phyloP scores from a whole-genome alignment of 2,888 invertebrate genomes.

The Himalopsyche japonica region DNA sequence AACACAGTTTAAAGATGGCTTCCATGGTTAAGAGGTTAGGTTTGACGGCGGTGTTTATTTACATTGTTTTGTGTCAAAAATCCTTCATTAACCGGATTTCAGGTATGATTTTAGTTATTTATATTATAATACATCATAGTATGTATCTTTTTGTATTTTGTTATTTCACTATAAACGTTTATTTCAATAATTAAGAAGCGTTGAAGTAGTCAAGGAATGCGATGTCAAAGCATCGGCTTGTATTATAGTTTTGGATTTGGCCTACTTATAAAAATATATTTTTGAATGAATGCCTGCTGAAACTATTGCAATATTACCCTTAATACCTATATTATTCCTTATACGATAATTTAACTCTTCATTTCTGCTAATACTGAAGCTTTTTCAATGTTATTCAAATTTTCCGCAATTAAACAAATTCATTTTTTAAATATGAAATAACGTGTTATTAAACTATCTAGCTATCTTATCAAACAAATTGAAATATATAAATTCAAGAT shows the following conservation, averaged over 20 bases:
- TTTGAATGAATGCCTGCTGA: too few relatives aligned
- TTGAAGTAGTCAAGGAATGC: not conserved
- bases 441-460: too few relatives aligned
- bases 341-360: too few relatives aligned
- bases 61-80: not conserved
- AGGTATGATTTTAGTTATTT: not conserved
- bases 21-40: conserved; percentile 32
- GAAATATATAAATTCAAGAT: too few relatives aligned
- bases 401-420: too few relatives aligned
- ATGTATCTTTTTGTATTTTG: not conserved
- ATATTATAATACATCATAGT: not conserved
- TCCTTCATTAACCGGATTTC: not conserved
- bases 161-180: not conserved
- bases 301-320: too few relatives aligned
- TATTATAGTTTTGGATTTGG: not conserved
- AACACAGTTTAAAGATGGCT: conserved; percentile 38
- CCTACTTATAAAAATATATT: not conserved
- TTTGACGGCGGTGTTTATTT: not conserved
- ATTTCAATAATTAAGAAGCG: not conserved
- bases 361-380: too few relatives aligned
- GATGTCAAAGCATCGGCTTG: not conserved
- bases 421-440: too few relatives aligned
- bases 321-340: too few relatives aligned
- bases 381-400: too few relatives aligned
- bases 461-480: too few relatives aligned